Base-by-base conservation (phyloP, 2,888 invertebrate genomes). In the Eristalis pertinax region DNA sequence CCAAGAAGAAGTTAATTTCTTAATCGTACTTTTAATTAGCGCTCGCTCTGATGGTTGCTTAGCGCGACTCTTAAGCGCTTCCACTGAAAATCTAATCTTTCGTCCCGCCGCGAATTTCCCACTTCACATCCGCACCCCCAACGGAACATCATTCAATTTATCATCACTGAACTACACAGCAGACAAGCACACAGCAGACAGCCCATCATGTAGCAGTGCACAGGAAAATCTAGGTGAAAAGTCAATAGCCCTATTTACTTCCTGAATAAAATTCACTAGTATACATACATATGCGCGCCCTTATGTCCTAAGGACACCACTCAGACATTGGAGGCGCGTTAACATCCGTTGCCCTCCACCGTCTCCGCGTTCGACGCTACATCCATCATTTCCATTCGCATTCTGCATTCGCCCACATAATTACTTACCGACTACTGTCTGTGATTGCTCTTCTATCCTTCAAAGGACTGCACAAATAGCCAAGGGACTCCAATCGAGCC, bases 231-330 rank as follows among this genome's bases (percentile, higher is more conserved):
- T 84, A 64, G 83, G 83, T 84, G 78, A 84, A 84, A 78, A 84
- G 83, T 84, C 83, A 84, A 78, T 64, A 84, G 78, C 78, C 73
- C 68, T 78, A 68, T 73, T 83, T 64, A 84, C 83, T 84, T 84
- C 78, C 83, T 84, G 83, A 19, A 68, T 74, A 74, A 63, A 78
- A 64, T 62, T 69, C 73, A 58, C 67, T 38, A 62, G 80, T 19
- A 22, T n/a, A 50, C 63, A 74, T n/a, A 50, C 63, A 78, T 19
- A 19, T 19, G 19, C 8, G 50, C 19, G 19, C 50, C 19, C 32
- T 10, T n/a, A 8, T 19, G 8, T 19, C 50, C 50, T 19, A 1
- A 50, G 50, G 4, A 50, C 8, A 26, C 56, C 69, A 64, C 43
- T 24, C 58, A 70, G 63, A 50, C 50, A 35, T 11, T 64, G 19